Percentiles rank a stretch among this genome's conserved stretches.
Evolutionary conservation across 2,797 vertebrate species (phyloP).

Genomic region (Girardinus metallicus): DNA sequence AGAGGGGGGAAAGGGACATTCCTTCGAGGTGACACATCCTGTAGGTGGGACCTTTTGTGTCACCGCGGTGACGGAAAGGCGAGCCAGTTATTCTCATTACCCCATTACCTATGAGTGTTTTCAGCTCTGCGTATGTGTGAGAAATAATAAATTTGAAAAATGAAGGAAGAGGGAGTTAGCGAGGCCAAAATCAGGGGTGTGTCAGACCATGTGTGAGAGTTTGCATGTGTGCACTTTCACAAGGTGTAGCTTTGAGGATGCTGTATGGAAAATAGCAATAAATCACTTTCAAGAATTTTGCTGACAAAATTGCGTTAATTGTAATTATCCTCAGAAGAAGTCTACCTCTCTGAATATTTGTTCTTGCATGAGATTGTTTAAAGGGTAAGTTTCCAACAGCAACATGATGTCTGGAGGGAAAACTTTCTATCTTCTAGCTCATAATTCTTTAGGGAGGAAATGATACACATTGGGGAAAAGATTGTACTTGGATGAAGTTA

Average conservation of each 20-base stretch:
- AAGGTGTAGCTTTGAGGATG: constrained; percentile 11
- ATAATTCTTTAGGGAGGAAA: constrained; percentile 46
- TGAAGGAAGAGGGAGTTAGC: constrained; percentile 43
- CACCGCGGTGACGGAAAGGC: constrained; percentile 72
- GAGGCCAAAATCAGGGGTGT: constrained; percentile 1
- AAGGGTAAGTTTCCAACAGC: neutral
- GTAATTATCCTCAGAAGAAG: neutral
- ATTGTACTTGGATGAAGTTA: constrained; percentile 40
- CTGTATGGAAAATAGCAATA: constrained; percentile 10
- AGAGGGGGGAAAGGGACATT: constrained; percentile 60
- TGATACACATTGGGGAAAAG: constrained; percentile 20
- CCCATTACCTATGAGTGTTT: constrained; percentile 59
- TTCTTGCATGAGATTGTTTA: neutral
- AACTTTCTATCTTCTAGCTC: neutral
- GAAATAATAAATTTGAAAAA: constrained; percentile 33
- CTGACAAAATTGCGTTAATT: constrained; percentile 7
- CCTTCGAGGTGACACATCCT: constrained; percentile 79
- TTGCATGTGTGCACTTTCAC: constrained; percentile 25
- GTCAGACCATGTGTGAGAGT: constrained; percentile 5
- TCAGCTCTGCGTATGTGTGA: constrained; percentile 16
- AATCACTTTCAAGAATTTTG: constrained; percentile 31
- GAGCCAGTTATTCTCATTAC: constrained; percentile 68
- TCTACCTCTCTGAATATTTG: constrained; percentile 1
- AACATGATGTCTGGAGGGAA: neutral
- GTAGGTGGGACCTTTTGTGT: constrained; percentile 70